Conservation (phyloP, 2,113 vertebrate species). For the Hiodon alosoides region DNA sequence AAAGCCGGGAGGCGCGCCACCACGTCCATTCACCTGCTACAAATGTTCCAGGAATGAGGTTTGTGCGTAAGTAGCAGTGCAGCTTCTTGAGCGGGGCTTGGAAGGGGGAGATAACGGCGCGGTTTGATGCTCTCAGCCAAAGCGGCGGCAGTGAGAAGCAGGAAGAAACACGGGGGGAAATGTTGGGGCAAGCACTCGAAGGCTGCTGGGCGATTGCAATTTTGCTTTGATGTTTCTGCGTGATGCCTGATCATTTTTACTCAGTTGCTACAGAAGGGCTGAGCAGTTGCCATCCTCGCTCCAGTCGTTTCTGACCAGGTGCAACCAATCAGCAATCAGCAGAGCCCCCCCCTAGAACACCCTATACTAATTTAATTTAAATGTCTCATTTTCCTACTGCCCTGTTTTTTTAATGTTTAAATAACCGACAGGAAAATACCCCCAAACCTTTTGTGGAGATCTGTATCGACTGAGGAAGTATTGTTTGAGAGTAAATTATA, state of each 20-base stretch:
- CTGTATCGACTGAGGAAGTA: background rate
- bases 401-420: conserved; percentile 45
- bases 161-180: background rate
- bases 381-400: conserved; percentile 52
- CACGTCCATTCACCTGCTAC: background rate
- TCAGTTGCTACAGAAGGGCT: background rate
- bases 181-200: background rate
- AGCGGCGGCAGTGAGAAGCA: background rate
- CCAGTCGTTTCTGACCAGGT: conserved; percentile 42
- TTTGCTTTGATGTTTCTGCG: background rate
- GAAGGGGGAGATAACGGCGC: conserved; percentile 13
- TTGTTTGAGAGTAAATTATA: background rate
- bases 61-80: background rate
- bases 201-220: background rate
- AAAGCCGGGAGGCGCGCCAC: background rate
- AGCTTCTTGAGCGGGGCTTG: conserved; percentile 6
- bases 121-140: background rate
- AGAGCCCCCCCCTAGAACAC: conserved; percentile 44
- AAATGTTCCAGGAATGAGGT: background rate
- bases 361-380: conserved; percentile 67
- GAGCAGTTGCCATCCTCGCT: conserved; percentile 35
- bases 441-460: background rate
- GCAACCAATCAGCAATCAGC: conserved; percentile 71
- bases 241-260: background rate
- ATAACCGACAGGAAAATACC: conserved; percentile 26